These are phyloP conservation scores for Chromoteleia sp. DNA, from an alignment of 2,888 invertebrate species.

Conservation along the genomic window DNA sequence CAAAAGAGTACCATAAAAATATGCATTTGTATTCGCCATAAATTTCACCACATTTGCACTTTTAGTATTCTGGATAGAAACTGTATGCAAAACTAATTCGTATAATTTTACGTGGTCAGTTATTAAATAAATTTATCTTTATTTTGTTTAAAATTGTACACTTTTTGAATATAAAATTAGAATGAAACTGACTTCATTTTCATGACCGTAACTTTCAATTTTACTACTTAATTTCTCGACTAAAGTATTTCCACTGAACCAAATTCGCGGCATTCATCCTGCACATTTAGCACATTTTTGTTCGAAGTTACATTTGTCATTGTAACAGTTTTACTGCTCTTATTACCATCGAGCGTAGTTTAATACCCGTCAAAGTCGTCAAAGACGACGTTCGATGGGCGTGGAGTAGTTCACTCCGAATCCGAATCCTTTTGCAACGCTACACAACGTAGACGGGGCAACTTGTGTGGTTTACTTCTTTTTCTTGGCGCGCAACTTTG, in stretches of 20 bases:
- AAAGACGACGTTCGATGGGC: conserved; percentile 62
- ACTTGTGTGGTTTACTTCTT: conserved; percentile 66
- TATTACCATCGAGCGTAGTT: conserved; percentile 41
- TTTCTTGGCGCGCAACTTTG: conserved; percentile 68
- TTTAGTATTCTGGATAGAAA: conserved; percentile 36
- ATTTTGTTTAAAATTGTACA: conserved; percentile 1
- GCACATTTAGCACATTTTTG: conserved; percentile 35
- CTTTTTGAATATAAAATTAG: conserved; percentile 20
- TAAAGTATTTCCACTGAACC: background rate
- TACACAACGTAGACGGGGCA: conserved; percentile 45
- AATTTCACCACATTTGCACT: conserved; percentile 47
- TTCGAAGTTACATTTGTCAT: conserved; percentile 47
- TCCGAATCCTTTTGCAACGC: conserved; percentile 54
- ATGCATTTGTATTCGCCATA: conserved; percentile 31
- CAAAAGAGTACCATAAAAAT: conserved; percentile 44
- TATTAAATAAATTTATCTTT: conserved; percentile 45
- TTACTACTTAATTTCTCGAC: conserved; percentile 27
- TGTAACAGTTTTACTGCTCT: conserved; percentile 53
- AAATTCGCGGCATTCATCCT: conserved; percentile 22
- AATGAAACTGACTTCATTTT: conserved; percentile 43
- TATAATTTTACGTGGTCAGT: conserved; percentile 23
- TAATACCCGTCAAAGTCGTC: conserved; percentile 63
- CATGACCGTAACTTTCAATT: conserved; percentile 44
- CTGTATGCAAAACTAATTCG: conserved; percentile 44
- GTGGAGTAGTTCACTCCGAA: conserved; percentile 48